Conservation (phyloP, 2,888 invertebrate genomes). For the Meiosimyza platycephala region DNA sequence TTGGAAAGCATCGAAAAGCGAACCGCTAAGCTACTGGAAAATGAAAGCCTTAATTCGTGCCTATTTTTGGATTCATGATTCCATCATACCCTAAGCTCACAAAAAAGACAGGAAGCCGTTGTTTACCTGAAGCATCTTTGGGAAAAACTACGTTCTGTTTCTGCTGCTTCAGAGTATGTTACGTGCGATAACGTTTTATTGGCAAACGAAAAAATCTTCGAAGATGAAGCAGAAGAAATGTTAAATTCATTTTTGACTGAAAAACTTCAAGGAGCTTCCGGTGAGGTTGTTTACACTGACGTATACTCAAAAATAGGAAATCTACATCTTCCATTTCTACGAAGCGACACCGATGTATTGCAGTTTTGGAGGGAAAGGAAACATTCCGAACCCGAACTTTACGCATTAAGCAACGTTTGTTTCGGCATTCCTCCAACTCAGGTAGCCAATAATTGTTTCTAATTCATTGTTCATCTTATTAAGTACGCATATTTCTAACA, state of each 20-base stretch:
- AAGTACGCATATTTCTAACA: not conserved
- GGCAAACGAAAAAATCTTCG: not conserved
- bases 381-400: constrained; percentile 32
- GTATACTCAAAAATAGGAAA: constrained; percentile 27
- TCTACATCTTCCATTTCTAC: constrained; percentile 18
- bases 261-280: not conserved
- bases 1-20: constrained; percentile 7
- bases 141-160: constrained; percentile 4
- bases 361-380: constrained; percentile 35
- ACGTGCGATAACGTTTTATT: not conserved
- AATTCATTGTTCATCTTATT: not conserved
- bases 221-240: constrained; percentile 17
- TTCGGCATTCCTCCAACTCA: constrained; percentile 35
- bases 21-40: constrained; percentile 18
- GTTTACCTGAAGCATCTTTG: constrained; percentile 14
- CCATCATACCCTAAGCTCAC: not conserved
- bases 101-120: constrained; percentile 11
- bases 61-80: constrained; percentile 28
- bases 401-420: constrained; percentile 30
- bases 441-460: not conserved
- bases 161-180: not conserved
- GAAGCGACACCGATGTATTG: not conserved
- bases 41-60: constrained; percentile 14
- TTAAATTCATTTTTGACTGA: not conserved
- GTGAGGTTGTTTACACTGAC: not conserved